Evolutionary conservation across 2,797 vertebrate species (phyloP).

Genomic region (Chaunax sp.): DNA sequence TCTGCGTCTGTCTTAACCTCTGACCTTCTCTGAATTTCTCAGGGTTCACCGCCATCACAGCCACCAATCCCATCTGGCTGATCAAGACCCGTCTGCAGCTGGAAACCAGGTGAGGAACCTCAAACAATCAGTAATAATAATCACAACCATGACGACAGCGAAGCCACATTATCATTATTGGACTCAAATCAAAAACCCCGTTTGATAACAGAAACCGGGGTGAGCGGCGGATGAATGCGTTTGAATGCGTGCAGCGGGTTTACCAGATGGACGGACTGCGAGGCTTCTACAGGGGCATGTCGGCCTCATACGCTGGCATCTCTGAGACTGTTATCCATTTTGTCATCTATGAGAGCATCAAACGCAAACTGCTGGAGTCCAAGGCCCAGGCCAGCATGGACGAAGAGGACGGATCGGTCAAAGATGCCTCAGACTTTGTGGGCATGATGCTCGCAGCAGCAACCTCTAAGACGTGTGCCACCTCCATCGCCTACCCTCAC

Average conservation of each 20-base stretch:
- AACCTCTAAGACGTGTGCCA: constrained; percentile 98
- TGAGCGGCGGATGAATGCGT: constrained; percentile 92
- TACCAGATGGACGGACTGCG: constrained; percentile 92
- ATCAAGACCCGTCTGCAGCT: constrained; percentile 98
- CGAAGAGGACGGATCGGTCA: constrained; percentile 89
- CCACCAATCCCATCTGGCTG: constrained; percentile 99
- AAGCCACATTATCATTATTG: neutral
- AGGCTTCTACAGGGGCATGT: constrained; percentile 99
- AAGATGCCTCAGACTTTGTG: constrained; percentile 94
- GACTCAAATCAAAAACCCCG: neutral
- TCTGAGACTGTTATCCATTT: constrained; percentile 99
- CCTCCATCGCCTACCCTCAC: constrained; percentile 91
- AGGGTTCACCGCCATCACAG: constrained; percentile 99
- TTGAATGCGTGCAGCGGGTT: constrained; percentile 92
- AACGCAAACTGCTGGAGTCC: constrained; percentile 89
- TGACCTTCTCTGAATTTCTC: constrained; percentile 82
- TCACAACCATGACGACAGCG: rapidly evolving
- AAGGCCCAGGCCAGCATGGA: constrained; percentile 89
- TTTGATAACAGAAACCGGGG: constrained; percentile 87
- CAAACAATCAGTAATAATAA: constrained; percentile 52
- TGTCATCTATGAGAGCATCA: constrained; percentile 99
- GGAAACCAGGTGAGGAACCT: constrained; percentile 91
- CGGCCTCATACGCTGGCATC: constrained; percentile 97
- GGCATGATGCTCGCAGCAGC: constrained; percentile 99
- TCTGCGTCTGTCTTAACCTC: constrained; percentile 71